A percentile compares a stretch with the other conserved stretches of the same genome.
Conservation (phyloP, 1,140 invertebrate genomes). For the Ceratosolen fusciceps region DNA sequence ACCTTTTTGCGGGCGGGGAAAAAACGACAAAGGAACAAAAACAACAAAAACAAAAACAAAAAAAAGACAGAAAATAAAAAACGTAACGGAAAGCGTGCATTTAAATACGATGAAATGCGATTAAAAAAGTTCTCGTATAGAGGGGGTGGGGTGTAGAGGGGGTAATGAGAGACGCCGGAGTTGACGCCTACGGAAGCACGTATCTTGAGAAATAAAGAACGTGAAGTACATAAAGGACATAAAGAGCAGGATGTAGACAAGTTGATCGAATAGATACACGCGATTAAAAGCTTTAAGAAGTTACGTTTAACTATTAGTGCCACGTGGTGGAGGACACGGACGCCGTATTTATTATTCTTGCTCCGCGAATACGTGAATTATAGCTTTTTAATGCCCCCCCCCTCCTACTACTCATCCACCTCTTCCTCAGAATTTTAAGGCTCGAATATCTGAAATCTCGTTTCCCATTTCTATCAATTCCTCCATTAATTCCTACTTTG, state of each 20-base stretch:
- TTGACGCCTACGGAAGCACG: conserved; percentile 1
- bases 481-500: too few species aligned
- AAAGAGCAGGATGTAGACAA: conserved; percentile 1
- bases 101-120: conserved; percentile 13
- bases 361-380: background rate
- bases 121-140: background rate
- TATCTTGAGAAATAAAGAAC: background rate
- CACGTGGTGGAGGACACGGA: too few species aligned
- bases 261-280: conserved; percentile 2
- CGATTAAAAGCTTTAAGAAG: conserved; percentile 1
- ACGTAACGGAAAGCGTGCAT: conserved; percentile 1
- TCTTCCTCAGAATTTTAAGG: background rate
- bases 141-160: too few species aligned
- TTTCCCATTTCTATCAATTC: too few species aligned
- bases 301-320: conserved; percentile 6
- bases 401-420: background rate
- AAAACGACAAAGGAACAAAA: too few species aligned
- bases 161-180: background rate
- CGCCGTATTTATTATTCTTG: background rate
- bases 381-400: background rate
- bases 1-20: too few species aligned
- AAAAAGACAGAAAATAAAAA: too few species aligned
- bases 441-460: background rate
- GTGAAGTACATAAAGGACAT: background rate
- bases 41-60: too few species aligned